These are phyloP conservation scores for Hydrocynus forskahlii DNA, from an alignment of 2,797 vertebrate species.

Conservation along the genomic window DNA sequence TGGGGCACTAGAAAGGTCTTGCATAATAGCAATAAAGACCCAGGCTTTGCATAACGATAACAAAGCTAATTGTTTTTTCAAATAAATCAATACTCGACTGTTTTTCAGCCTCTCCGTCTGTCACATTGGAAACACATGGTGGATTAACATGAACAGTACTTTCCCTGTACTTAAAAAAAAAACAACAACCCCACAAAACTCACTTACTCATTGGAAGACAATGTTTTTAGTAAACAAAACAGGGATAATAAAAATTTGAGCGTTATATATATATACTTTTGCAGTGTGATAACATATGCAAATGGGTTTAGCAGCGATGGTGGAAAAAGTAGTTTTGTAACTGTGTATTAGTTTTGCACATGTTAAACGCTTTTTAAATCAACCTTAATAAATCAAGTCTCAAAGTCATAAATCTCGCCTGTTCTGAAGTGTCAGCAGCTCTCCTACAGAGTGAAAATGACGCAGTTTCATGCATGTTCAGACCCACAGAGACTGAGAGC, in stretches of 20 bases:
- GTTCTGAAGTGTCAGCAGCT: constrained; percentile 7
- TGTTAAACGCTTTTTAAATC: neutral
- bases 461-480: constrained; percentile 23
- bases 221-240: neutral
- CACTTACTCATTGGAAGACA: neutral
- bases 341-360: constrained; percentile 1
- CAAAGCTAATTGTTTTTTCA: neutral
- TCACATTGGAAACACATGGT: neutral
- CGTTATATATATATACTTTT: neutral
- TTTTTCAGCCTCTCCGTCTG: neutral
- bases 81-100: neutral
- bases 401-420: constrained; percentile 7
- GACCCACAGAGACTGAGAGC: constrained; percentile 2
- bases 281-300: neutral
- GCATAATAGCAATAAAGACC: neutral
- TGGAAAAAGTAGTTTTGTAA: neutral
- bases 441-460: constrained; percentile 34
- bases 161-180: too few relatives aligned
- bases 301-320: neutral
- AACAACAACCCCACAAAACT: neutral
- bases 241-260: neutral
- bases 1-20: constrained; percentile 8
- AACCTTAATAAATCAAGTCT: constrained; percentile 14
- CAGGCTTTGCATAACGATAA: neutral
- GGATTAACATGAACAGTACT: neutral